These are phyloP conservation scores for Nomada fabriciana DNA, from an alignment of 2,888 invertebrate genomes.

Conservation along the genomic window DNA sequence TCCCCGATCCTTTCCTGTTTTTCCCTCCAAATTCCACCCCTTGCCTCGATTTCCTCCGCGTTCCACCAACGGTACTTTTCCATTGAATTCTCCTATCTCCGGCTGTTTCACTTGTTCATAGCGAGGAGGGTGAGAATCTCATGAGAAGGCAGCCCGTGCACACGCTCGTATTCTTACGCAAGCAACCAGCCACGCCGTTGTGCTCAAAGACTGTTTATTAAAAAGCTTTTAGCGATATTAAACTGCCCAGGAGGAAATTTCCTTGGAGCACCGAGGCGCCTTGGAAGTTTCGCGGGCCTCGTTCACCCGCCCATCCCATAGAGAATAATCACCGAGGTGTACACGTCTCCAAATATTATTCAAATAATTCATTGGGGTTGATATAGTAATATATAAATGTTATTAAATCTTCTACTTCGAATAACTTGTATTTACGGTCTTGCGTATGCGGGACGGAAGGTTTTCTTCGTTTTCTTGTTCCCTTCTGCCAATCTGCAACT, in stretches of 20 bases:
- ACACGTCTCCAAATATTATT: no score
- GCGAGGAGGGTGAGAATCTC: slow-evolving; percentile 13
- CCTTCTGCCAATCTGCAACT: no score
- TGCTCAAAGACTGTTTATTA: slow-evolving; percentile 74
- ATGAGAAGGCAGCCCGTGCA: slow-evolving; percentile 33
- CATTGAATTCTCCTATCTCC: slow-evolving; percentile 20
- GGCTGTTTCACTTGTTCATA: slow-evolving; percentile 1
- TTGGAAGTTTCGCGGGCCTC: slow-evolving; percentile 30
- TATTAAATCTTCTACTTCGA: no score
- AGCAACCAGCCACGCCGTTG: slow-evolving; percentile 42
- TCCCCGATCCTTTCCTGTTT: background rate
- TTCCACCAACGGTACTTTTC: background rate
- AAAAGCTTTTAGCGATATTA: slow-evolving; percentile 79
- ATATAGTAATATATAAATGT: no score
- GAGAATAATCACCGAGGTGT: no score
- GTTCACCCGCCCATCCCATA: background rate
- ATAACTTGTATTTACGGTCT: no score
- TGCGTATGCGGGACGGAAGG: no score
- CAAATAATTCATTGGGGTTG: no score
- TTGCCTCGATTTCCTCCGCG: slow-evolving; percentile 2
- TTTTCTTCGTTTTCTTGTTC: no score
- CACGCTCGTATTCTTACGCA: slow-evolving; percentile 47
- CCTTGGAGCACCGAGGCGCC: slow-evolving; percentile 29
- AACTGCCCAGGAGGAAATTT: slow-evolving; percentile 57
- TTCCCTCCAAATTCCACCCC: slow-evolving; percentile 15